Percentiles rank a stretch among this genome's conserved stretches.
These are phyloP conservation scores for Felis chaus DNA, from an alignment of 2,113 vertebrate species.

Conservation along the genomic window DNA sequence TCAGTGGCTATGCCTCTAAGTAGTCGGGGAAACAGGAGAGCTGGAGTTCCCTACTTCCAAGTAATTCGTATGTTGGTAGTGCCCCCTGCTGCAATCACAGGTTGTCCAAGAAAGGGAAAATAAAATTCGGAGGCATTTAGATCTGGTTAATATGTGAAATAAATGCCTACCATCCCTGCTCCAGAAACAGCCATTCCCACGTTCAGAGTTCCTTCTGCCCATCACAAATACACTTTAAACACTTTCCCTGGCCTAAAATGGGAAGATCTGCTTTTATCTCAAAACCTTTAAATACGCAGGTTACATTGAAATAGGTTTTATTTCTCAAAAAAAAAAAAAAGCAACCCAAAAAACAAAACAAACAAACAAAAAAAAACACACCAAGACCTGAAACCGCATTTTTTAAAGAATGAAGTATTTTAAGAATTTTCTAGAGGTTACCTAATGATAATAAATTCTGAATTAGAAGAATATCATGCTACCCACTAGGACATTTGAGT, in stretches of 20 bases:
- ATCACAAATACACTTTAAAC: neutral
- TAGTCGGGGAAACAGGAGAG: conserved; percentile 72
- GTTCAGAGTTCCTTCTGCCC: conserved; percentile 1
- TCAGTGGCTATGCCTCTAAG: conserved; percentile 86
- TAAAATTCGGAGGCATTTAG: conserved; percentile 68
- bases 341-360: neutral
- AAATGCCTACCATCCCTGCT: conserved; percentile 32
- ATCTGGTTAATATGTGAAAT: conserved; percentile 61
- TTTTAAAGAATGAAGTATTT: conserved; percentile 39
- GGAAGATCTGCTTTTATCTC: conserved; percentile 41
- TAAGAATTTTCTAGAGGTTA: conserved; percentile 20
- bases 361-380: neutral
- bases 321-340: neutral
- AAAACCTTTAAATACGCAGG: conserved; percentile 38
- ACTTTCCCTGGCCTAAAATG: conserved; percentile 17
- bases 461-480: conserved; percentile 12
- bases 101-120: conserved; percentile 76
- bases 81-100: conserved; percentile 84
- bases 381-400: neutral
- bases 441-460: neutral
- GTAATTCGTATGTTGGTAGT: conserved; percentile 84
- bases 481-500: neutral
- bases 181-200: neutral
- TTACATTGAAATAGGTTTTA: neutral
- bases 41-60: conserved; percentile 69